phyloP scores from a whole-genome alignment of 2,113 vertebrate genomes.

The Arothron firmamentum region DNA sequence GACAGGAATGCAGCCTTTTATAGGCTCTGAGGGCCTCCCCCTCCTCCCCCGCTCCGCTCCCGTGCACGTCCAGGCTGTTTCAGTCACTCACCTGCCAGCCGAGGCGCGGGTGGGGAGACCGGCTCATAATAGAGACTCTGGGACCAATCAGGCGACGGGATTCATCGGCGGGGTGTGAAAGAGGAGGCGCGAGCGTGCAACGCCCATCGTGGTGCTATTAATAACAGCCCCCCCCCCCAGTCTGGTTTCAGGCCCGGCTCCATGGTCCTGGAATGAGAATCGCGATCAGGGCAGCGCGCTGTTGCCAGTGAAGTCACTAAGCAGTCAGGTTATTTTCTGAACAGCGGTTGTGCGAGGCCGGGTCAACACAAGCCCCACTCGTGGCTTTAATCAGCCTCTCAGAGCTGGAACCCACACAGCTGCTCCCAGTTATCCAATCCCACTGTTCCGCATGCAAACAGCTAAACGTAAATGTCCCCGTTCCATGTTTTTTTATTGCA shows the following conservation, averaged over 20 bases:
- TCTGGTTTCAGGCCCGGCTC: conserved; percentile 56
- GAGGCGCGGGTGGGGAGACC: conserved; percentile 62
- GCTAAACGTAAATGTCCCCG: conserved; percentile 4
- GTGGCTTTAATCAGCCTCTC: conserved; percentile 32
- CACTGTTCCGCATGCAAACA: conserved; percentile 12
- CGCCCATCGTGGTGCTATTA: conserved; percentile 66
- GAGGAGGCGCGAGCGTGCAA: conserved; percentile 31
- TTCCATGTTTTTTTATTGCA: not conserved
- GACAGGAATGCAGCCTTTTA: conserved; percentile 69
- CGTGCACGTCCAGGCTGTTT: conserved; percentile 70
- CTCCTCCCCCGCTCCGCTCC: conserved; percentile 18
- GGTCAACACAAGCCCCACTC: conserved; percentile 27
- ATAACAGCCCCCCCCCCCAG: conserved; percentile 61
- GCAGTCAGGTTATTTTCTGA: conserved; percentile 53
- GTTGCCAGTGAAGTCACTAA: conserved; percentile 51
- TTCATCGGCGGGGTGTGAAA: conserved; percentile 11
- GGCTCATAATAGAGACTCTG: conserved; percentile 60
- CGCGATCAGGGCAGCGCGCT: conserved; percentile 47
- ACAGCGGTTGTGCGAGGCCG: conserved; percentile 27
- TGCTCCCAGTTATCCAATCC: not conserved
- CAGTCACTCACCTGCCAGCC: conserved; percentile 74
- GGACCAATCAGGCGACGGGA: conserved; percentile 35
- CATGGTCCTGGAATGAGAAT: conserved; percentile 59
- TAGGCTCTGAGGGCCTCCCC: conserved; percentile 57
- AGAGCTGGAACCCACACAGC: too few relatives aligned